A percentile compares a stretch with the other conserved stretches of the same genome.
These are phyloP conservation scores for Epizoanthus ramosus DNA, from an alignment of 92 coral and sea anemone species.

Conservation along the genomic window DNA sequence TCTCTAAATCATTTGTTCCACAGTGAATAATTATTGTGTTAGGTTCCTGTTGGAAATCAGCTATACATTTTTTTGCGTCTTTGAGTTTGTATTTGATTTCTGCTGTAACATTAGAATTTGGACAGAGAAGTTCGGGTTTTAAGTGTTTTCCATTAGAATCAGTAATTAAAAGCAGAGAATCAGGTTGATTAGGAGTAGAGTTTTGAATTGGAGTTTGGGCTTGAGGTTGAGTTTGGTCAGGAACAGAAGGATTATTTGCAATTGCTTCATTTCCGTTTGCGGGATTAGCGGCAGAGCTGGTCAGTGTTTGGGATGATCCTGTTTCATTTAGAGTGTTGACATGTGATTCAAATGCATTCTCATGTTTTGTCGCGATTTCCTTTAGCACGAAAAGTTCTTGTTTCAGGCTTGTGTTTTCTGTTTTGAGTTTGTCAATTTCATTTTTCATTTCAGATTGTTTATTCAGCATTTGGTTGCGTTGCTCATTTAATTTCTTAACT, in stretches of 20 bases:
- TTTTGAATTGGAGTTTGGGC: not conserved
- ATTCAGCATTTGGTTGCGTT: conserved; percentile 15
- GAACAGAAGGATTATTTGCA: not conserved
- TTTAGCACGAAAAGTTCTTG: conserved; percentile 36
- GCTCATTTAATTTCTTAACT: conserved; percentile 49
- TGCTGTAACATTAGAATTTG: conserved; percentile 15
- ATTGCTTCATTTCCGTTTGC: no score
- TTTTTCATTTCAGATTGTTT: conserved; percentile 32
- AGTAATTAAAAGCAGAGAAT: conserved; percentile 21
- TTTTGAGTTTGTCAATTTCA: conserved; percentile 26
- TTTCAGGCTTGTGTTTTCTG: conserved; percentile 41
- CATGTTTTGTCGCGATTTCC: conserved; percentile 48
- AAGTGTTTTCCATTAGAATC: conserved; percentile 54
- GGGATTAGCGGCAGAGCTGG: not conserved
- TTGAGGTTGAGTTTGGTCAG: not conserved
- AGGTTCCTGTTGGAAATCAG: conserved; percentile 1
- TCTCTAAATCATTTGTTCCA: conserved; percentile 50
- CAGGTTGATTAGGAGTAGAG: conserved; percentile 1
- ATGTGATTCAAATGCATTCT: conserved; percentile 9
- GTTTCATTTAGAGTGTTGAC: not conserved
- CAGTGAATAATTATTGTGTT: conserved; percentile 46
- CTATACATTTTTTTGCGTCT: conserved; percentile 21
- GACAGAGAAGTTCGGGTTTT: conserved; percentile 39
- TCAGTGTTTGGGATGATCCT: conserved; percentile 5
- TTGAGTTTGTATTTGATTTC: conserved; percentile 27